Conservation (phyloP, 1,140 invertebrate genomes). For the Papilio machaon region DNA sequence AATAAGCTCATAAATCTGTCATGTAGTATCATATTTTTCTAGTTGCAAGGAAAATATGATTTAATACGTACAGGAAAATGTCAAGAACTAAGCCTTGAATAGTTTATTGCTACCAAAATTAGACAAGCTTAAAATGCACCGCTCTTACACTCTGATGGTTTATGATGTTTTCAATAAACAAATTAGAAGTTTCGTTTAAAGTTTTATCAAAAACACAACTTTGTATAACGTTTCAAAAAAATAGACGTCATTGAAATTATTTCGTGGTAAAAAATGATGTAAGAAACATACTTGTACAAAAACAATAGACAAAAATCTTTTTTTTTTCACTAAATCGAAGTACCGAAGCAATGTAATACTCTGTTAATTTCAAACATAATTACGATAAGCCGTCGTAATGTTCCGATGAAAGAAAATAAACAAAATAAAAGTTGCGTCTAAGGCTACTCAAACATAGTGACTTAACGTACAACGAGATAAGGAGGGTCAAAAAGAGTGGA, state of each 20-base stretch:
- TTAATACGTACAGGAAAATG: slow-evolving; percentile 38
- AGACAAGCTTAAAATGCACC: slow-evolving; percentile 10
- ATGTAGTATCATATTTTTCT: slow-evolving; percentile 36
- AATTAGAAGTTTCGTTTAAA: neutral
- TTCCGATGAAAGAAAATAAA: slow-evolving; percentile 11
- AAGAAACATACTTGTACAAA: too few species aligned
- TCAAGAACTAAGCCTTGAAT: slow-evolving; percentile 35
- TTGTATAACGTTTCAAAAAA: neutral
- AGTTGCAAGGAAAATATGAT: slow-evolving; percentile 29
- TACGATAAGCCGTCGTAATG: neutral
- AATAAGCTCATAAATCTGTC: slow-evolving; percentile 36
- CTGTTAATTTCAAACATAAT: slow-evolving; percentile 8
- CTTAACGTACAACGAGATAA: slow-evolving; percentile 75
- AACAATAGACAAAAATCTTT: too few species aligned
- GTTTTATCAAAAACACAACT: neutral
- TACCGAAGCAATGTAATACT: neutral
- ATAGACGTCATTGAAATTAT: neutral
- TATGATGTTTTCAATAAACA: slow-evolving; percentile 5
- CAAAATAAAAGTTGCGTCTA: slow-evolving; percentile 25
- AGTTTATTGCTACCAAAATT: slow-evolving; percentile 35
- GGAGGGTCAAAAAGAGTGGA: slow-evolving; percentile 74
- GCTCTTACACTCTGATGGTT: neutral
- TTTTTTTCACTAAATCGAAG: neutral
- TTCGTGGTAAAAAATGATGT: too few species aligned
- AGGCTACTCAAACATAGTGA: slow-evolving; percentile 62